Evolutionary conservation across 2,113 vertebrate genomes (phyloP).

Genomic region (Aldabrachelys gigantea): DNA sequence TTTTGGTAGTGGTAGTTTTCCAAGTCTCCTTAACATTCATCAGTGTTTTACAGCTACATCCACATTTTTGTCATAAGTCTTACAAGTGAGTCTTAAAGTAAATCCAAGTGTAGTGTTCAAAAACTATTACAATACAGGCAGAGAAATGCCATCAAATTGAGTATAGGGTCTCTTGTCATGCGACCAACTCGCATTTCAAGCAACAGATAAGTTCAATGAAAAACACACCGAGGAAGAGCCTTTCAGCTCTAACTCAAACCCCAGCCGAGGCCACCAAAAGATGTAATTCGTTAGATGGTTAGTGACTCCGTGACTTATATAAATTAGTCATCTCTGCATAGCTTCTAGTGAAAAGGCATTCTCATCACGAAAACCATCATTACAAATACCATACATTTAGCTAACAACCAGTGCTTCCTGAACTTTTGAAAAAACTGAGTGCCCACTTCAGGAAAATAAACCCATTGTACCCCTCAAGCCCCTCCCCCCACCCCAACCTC

Average conservation of each 20-base stretch:
- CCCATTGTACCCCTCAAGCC: too few relatives aligned
- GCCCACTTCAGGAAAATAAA: not conserved
- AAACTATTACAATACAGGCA: not conserved
- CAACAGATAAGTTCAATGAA: not conserved
- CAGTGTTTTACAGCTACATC: constrained; percentile 12
- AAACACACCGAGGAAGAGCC: not conserved
- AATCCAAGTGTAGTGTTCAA: not conserved
- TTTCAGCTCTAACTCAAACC: not conserved
- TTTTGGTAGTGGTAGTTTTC: not conserved
- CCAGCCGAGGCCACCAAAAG: not conserved
- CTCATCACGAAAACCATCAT: not conserved
- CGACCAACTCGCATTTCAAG: not conserved
- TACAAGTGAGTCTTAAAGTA: not conserved
- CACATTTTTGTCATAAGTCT: constrained; percentile 21
- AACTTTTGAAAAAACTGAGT: not conserved
- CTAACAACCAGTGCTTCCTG: not conserved
- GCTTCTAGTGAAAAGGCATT: not conserved
- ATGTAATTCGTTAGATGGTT: not conserved
- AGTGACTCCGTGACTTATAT: not conserved
- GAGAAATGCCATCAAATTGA: constrained; percentile 37
- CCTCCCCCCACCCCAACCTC: too few relatives aligned
- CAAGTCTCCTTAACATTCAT: constrained; percentile 22
- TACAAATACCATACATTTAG: not conserved
- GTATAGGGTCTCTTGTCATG: not conserved
- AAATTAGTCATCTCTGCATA: not conserved